Base-by-base conservation (phyloP, 2,797 vertebrate species). In the Scomberomorus guttatus region DNA sequence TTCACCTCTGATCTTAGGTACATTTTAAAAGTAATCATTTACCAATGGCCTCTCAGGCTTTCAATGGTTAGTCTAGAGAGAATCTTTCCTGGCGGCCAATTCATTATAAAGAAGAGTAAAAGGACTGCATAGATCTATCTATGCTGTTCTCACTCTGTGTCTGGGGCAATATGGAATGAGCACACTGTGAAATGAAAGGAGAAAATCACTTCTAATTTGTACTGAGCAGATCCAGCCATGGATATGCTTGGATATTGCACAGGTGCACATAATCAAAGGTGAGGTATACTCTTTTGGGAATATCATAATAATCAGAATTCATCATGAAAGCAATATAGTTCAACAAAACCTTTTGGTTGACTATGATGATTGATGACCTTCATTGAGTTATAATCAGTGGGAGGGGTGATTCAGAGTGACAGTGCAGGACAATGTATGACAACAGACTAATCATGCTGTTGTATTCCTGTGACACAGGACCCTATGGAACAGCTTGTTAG, bases 351-450 rank as follows among this genome's bases (percentile, higher is more conserved):
- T 51, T 77, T 66, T 54, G 8, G 18, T 52, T 74, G 62, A 66
- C 75, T 65, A 44, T 55, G 60, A 82, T 84, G 83, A 87, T 79
- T 87, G 63, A 88, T 84, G 79, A 86, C 55, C 51, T 74, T 37
- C 32, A 51, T 20, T 69, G 63, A 76, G 68, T 54, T 59, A 22
- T 72, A 75, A 64, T 84, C 62, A 32, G 56, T 52, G 37, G 34
- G 34, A 42, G 51, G 56, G 60, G 24, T 65, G 61, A 59, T 14
- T 60, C 37, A 3, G 18, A 52, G 59, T 75, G 75, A 68, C n/a
- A 65, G 20, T 51, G 32, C 51, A 66, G 57, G 54, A 61, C 11
- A 4, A 57, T 34, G 20, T 69, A 17, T 78, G 69, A 77, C 63
- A 78, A 60, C 34, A 55, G 34, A 67, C 67, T 82, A 75, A 79